These are phyloP conservation scores for Caracal caracal DNA, from an alignment of 2,113 vertebrate genomes.

Conservation along the genomic window DNA sequence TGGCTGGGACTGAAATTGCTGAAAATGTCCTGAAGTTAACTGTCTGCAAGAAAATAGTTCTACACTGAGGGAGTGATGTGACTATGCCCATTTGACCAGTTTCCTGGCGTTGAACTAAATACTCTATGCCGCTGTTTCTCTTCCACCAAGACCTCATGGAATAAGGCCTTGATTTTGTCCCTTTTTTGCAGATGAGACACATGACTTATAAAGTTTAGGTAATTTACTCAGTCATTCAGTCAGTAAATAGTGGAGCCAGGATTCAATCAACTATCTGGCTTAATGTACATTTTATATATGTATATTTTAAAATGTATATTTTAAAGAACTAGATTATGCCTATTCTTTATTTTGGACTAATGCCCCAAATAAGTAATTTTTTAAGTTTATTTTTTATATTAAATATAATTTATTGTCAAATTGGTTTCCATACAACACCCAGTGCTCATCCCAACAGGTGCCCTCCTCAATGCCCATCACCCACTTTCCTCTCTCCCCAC, in stretches of 20 bases:
- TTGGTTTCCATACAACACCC: no score
- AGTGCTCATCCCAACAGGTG: no score
- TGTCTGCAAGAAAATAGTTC: not conserved
- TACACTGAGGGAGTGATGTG: not conserved
- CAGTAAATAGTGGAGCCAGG: not conserved
- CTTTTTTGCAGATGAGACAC: not conserved
- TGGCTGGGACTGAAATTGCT: not conserved
- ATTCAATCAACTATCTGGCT: not conserved
- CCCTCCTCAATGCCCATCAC: no score
- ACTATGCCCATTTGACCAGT: not conserved
- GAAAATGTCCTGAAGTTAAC: not conserved
- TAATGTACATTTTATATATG: not conserved
- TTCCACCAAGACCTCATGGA: not conserved
- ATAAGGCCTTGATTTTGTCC: not conserved
- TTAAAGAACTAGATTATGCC: not conserved
- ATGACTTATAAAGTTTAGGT: not conserved
- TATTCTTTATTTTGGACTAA: slow-evolving; percentile 24
- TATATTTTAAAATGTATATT: not conserved
- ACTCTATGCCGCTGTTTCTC: not conserved
- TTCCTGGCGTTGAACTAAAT: not conserved
- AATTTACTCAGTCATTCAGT: not conserved
- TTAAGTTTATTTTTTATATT: no score
- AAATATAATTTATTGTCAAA: no score
- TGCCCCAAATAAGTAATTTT: not conserved
- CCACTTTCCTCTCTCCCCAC: no score